Percentiles rank a stretch among this genome's conserved stretches.
phyloP scores from a whole-genome alignment of 2,888 invertebrate species.

The Xylophagus ater region DNA sequence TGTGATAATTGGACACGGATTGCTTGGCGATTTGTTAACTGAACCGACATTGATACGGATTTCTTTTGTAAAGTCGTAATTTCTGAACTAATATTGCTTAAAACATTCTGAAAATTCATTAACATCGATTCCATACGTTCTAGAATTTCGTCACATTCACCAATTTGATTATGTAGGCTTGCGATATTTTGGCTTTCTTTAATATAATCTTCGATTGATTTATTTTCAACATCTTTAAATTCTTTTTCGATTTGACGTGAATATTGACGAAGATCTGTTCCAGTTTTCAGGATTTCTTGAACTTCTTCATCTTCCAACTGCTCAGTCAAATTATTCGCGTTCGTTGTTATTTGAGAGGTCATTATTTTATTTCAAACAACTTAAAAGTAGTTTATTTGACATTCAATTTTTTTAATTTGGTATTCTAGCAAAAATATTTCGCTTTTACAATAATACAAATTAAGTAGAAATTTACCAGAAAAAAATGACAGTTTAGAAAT shows the following conservation, averaged over 20 bases:
- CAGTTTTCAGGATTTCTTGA: slow-evolving; percentile 85
- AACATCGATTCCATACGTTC: slow-evolving; percentile 71
- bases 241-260: slow-evolving; percentile 88
- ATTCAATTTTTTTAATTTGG: neutral
- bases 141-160: slow-evolving; percentile 89
- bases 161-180: slow-evolving; percentile 87
- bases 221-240: slow-evolving; percentile 78
- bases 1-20: slow-evolving; percentile 92
- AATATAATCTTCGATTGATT: slow-evolving; percentile 81
- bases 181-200: slow-evolving; percentile 93
- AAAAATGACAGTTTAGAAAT: neutral
- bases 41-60: slow-evolving; percentile 92
- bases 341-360: no score
- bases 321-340: slow-evolving; percentile 25
- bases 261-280: slow-evolving; percentile 88
- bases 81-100: slow-evolving; percentile 95
- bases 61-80: slow-evolving; percentile 90
- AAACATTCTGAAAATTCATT: slow-evolving; percentile 68
- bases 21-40: slow-evolving; percentile 89
- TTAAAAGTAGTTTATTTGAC: neutral
- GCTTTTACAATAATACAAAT: no score
- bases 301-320: slow-evolving; percentile 76
- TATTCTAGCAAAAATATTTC: no score
- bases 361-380: no score
- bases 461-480: no score